These are phyloP conservation scores for Chrysotoxum bicinctum DNA, from an alignment of 2,888 invertebrate genomes.

Conservation along the genomic window DNA sequence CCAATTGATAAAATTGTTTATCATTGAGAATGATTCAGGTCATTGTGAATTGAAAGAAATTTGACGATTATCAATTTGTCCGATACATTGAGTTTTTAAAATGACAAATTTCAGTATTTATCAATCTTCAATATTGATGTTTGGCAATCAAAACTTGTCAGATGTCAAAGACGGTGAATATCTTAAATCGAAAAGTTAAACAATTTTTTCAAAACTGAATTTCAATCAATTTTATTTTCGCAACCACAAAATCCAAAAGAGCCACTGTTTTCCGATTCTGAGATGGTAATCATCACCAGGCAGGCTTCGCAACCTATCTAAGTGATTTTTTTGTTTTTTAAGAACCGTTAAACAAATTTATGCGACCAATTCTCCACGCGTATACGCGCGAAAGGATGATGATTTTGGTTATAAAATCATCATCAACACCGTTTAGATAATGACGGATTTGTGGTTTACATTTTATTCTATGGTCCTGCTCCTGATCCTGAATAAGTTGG, in stretches of 20 bases:
- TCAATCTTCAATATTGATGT: too few relatives aligned
- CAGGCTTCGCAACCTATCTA: background rate
- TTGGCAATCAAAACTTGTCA: too few relatives aligned
- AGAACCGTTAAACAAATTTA: constrained; percentile 32
- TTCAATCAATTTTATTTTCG: background rate
- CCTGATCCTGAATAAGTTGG: constrained; percentile 4
- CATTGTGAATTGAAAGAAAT: too few relatives aligned
- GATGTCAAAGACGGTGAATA: too few relatives aligned
- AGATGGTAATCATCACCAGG: background rate
- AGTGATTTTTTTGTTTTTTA: constrained; percentile 5
- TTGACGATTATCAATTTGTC: too few relatives aligned
- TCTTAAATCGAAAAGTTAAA: too few relatives aligned
- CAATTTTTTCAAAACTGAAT: too few relatives aligned
- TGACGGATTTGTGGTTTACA: constrained; percentile 57
- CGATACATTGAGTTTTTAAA: too few relatives aligned
- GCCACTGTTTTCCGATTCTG: background rate
- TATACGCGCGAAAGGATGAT: constrained; percentile 6
- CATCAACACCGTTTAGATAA: constrained; percentile 56
- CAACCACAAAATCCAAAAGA: background rate
- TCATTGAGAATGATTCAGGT: too few relatives aligned
- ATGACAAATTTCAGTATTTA: too few relatives aligned
- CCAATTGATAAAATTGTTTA: too few relatives aligned
- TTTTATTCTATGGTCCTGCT: constrained; percentile 22
- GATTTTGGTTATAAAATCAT: constrained; percentile 43
- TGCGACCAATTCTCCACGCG: constrained; percentile 31